Conservation (phyloP, 2,888 invertebrate genomes). For the Heliconius cydno region DNA sequence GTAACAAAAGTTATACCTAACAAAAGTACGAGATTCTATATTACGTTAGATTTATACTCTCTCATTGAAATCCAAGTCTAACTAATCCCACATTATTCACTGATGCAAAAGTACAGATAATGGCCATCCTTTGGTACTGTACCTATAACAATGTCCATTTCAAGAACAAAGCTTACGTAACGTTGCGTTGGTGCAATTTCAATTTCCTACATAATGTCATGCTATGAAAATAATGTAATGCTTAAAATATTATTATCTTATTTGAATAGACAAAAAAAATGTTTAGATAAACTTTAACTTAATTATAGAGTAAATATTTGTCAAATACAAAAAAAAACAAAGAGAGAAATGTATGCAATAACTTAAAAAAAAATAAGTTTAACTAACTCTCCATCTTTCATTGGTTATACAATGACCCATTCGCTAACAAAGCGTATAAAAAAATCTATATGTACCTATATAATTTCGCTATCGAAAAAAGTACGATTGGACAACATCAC, state of each 20-base stretch:
- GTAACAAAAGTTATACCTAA: background rate
- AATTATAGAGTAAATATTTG: background rate
- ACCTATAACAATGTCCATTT: background rate
- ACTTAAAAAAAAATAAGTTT: too few relatives aligned
- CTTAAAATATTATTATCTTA: background rate
- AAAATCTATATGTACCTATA: too few relatives aligned
- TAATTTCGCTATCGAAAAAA: too few relatives aligned
- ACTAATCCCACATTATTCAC: slow-evolving; percentile 1
- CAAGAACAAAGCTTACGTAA: background rate
- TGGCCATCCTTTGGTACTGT: background rate
- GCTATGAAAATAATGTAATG: background rate
- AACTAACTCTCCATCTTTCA: too few relatives aligned
- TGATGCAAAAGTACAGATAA: slow-evolving; percentile 18
- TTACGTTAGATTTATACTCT: background rate
- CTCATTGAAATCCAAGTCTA: background rate
- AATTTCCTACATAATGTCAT: background rate
- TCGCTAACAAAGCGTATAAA: too few relatives aligned
- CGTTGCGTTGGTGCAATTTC: background rate
- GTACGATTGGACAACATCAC: too few relatives aligned
- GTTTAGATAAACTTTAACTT: background rate
- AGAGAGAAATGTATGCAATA: too few relatives aligned
- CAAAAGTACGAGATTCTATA: background rate
- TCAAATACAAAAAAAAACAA: background rate
- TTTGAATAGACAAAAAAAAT: background rate
- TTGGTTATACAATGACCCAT: too few relatives aligned